Conservation (phyloP, 1,140 invertebrate species). For the Aphelenchoides avenae region DNA sequence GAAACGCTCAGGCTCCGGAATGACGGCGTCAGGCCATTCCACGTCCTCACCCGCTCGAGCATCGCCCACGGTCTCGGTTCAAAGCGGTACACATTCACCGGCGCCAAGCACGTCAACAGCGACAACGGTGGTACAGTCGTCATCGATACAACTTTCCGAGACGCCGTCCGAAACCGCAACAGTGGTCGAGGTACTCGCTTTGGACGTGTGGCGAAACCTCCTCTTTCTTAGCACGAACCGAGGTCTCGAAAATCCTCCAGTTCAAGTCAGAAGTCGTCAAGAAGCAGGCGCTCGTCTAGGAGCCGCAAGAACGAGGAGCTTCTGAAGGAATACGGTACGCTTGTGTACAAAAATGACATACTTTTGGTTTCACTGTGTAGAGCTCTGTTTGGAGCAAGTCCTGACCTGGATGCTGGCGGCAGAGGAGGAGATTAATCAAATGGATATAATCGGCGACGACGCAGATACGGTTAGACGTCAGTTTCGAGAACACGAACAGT, state of each 20-base stretch:
- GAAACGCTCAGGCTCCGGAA: constrained; percentile 4
- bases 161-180: neutral
- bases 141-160: constrained; percentile 2
- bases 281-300: constrained; percentile 22
- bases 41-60: constrained; percentile 5
- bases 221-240: constrained; percentile 19
- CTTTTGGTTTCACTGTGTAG: too few species aligned
- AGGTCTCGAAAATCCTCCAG: constrained; percentile 52
- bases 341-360: too few species aligned
- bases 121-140: constrained; percentile 12
- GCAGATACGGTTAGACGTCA: constrained; percentile 45
- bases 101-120: constrained; percentile 18
- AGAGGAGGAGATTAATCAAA: constrained; percentile 34
- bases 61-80: constrained; percentile 7
- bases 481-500: constrained; percentile 54
- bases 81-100: constrained; percentile 23
- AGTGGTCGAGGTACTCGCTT: too few species aligned
- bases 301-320: constrained; percentile 48
- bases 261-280: constrained; percentile 39
- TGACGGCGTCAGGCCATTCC: constrained; percentile 6
- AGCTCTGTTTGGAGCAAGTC: constrained; percentile 47
- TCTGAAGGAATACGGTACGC: constrained; percentile 47
- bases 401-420: constrained; percentile 51
- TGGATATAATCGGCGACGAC: constrained; percentile 18
- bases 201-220: too few species aligned